These are phyloP conservation scores for Cabera pusaria DNA, from an alignment of 2,888 invertebrate species.

Conservation along the genomic window DNA sequence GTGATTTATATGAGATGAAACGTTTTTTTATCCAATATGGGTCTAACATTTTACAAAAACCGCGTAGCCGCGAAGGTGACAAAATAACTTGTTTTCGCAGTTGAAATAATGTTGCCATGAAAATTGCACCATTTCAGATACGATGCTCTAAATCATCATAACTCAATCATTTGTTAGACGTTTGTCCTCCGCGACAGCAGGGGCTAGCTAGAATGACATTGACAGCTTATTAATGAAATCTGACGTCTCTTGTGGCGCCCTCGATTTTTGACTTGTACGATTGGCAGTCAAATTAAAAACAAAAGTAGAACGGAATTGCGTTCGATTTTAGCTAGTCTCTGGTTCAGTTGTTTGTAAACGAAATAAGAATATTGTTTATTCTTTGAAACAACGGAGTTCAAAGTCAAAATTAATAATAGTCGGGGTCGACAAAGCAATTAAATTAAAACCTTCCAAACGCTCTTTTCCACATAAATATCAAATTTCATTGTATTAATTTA, in stretches of 20 bases:
- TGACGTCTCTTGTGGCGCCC: conserved; percentile 48
- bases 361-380: no score
- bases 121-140: no score
- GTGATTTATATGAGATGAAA: no score
- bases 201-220: conserved; percentile 48
- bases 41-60: no score
- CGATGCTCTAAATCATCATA: conserved; percentile 35
- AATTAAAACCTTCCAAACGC: conserved; percentile 9
- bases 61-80: no score
- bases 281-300: conserved; percentile 37
- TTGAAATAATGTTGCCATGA: no score
- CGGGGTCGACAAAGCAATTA: background rate
- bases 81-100: no score
- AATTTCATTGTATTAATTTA: conserved; percentile 5
- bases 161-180: conserved; percentile 42
- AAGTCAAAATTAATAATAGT: no score
- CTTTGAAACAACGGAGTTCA: no score
- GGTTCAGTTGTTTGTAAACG: no score
- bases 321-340: no score
- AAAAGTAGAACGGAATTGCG: background rate
- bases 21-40: no score
- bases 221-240: conserved; percentile 54
- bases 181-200: conserved; percentile 16
- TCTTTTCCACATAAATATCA: conserved; percentile 15
- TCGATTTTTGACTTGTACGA: conserved; percentile 29